phyloP scores from a whole-genome alignment of 2,888 invertebrate genomes.

The Auanema sp. region DNA sequence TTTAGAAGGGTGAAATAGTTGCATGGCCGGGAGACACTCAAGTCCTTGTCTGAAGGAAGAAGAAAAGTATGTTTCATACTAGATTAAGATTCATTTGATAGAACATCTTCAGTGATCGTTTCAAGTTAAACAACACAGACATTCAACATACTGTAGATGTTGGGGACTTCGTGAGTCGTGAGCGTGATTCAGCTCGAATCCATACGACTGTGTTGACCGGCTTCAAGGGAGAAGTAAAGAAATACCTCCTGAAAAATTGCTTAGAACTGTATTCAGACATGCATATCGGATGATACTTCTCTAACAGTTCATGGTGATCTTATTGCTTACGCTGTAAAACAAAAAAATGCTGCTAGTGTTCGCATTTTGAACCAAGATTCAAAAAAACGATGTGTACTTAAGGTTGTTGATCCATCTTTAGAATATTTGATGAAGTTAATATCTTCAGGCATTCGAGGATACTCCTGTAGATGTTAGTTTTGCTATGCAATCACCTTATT shows the following conservation, averaged over 20 bases:
- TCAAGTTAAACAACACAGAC: too few species aligned
- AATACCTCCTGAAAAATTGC: not conserved
- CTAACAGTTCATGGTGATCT: conserved; percentile 42
- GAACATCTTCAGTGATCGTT: too few species aligned
- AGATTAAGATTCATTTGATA: too few species aligned
- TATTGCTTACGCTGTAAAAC: conserved; percentile 50
- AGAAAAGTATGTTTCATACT: too few species aligned
- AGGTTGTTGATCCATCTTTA: conserved; percentile 21
- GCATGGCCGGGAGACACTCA: too few species aligned
- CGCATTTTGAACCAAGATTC: conserved; percentile 40
- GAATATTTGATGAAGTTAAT: not conserved
- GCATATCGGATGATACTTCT: conserved; percentile 28
- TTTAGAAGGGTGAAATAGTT: too few species aligned
- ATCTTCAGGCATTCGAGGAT: conserved; percentile 40
- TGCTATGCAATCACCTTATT: conserved; percentile 45
- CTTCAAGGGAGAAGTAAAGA: conserved; percentile 50
- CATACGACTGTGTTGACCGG: conserved; percentile 49
- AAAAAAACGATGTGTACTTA: conserved; percentile 48
- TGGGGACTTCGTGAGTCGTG: conserved; percentile 29
- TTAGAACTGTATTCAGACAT: conserved; percentile 17
- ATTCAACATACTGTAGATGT: conserved; percentile 16
- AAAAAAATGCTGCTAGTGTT: conserved; percentile 42
- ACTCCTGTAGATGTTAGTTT: conserved; percentile 53
- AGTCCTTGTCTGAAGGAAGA: too few species aligned
- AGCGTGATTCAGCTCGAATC: conserved; percentile 54